Percentiles rank a stretch among this genome's conserved stretches.
Conservation (phyloP, 2,113 vertebrate genomes). For the Trinectes maculatus region DNA sequence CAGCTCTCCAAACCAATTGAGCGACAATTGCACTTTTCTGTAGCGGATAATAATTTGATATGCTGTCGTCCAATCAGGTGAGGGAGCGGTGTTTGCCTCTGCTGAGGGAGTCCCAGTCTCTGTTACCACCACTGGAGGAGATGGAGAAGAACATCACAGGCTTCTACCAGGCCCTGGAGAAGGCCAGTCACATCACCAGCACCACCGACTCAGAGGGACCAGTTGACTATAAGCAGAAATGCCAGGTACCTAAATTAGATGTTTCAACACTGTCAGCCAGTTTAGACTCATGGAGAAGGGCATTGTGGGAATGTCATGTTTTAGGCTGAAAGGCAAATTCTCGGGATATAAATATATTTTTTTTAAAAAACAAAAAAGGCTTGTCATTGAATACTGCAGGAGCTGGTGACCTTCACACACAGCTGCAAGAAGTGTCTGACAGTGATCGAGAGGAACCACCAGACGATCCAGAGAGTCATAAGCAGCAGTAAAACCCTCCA, state of each 20-base stretch:
- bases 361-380: slow-evolving; percentile 7
- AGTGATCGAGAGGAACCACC: slow-evolving; percentile 90
- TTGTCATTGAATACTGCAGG: slow-evolving; percentile 75
- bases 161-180: slow-evolving; percentile 93
- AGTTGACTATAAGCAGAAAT: slow-evolving; percentile 90
- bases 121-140: slow-evolving; percentile 89
- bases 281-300: background rate
- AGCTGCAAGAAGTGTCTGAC: slow-evolving; percentile 92
- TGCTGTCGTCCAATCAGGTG: slow-evolving; percentile 78
- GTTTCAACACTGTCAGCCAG: background rate
- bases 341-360: background rate
- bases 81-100: slow-evolving; percentile 86
- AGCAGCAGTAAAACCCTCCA: slow-evolving; percentile 83
- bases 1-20: too few relatives aligned
- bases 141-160: slow-evolving; percentile 92
- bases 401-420: slow-evolving; percentile 90
- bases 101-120: slow-evolving; percentile 87
- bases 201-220: slow-evolving; percentile 85
- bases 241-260: slow-evolving; percentile 83
- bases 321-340: background rate
- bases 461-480: slow-evolving; percentile 87
- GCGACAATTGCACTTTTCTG: too few relatives aligned
- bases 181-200: slow-evolving; percentile 87
- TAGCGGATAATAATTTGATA: too few relatives aligned
- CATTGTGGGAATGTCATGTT: background rate